Conservation (phyloP, 2,113 vertebrate species). For the Chiloscyllium plagiosum region DNA sequence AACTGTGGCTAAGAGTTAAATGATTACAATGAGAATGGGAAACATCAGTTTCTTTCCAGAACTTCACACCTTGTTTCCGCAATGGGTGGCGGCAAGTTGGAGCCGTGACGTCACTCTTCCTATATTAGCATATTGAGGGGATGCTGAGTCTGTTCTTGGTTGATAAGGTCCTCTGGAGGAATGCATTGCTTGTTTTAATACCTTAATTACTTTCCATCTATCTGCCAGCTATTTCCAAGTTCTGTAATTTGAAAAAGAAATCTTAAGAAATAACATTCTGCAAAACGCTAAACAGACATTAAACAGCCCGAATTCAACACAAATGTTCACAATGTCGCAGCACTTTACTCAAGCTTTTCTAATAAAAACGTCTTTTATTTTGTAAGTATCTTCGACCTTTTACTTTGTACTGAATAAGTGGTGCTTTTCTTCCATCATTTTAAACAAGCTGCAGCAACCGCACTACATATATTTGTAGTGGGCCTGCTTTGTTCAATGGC, state of each 20-base stretch:
- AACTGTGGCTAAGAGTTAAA: neutral
- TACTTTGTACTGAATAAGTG: neutral
- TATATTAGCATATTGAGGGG: constrained; percentile 58
- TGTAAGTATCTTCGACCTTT: neutral
- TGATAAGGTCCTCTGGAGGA: constrained; percentile 66
- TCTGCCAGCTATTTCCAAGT: constrained; percentile 44
- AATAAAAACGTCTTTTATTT: neutral
- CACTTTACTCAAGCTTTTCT: neutral
- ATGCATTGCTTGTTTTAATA: constrained; percentile 62
- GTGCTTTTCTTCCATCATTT: neutral
- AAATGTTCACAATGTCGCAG: constrained; percentile 3
- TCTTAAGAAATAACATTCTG: constrained; percentile 46
- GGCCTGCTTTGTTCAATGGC: neutral
- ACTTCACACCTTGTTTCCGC: constrained; percentile 23
- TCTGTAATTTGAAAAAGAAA: constrained; percentile 47
- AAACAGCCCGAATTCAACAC: constrained; percentile 30
- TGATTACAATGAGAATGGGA: neutral
- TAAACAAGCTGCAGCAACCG: neutral
- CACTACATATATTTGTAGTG: neutral
- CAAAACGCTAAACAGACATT: constrained; percentile 41
- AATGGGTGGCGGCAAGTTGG: constrained; percentile 12
- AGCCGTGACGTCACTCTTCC: constrained; percentile 57
- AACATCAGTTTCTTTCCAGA: constrained; percentile 1
- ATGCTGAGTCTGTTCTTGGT: constrained; percentile 55
- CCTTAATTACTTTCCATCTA: constrained; percentile 62